phyloP scores from a whole-genome alignment of 2,113 vertebrate species.

The Ceyx margarethae region DNA sequence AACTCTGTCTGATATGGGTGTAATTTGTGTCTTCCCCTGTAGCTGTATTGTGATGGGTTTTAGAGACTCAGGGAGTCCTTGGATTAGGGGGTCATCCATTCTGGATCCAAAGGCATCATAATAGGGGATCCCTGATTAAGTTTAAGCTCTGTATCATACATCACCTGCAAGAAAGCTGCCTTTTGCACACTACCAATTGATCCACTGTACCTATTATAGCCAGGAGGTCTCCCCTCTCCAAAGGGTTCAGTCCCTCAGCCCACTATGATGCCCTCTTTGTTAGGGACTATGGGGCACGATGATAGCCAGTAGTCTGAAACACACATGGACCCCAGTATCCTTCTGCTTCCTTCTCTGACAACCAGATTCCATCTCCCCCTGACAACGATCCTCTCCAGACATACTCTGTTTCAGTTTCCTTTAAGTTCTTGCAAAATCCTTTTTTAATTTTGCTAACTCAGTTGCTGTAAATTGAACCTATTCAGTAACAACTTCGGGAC shows the following conservation, averaged over 20 bases:
- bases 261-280: neutral
- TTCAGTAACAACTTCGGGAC: too few relatives aligned
- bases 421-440: neutral
- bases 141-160: neutral
- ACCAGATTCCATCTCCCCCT: neutral
- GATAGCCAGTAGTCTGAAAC: neutral
- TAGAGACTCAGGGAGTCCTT: neutral
- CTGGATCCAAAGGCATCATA: neutral
- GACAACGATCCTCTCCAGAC: neutral
- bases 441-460: neutral
- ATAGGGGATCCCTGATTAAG: neutral
- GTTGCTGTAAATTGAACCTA: too few relatives aligned
- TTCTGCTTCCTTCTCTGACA: neutral
- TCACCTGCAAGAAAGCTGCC: neutral
- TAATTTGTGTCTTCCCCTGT: neutral
- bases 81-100: neutral
- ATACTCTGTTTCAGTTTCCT: neutral
- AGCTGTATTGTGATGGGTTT: neutral
- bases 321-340: neutral
- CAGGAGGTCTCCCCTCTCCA: neutral
- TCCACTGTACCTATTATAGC: neutral
- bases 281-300: neutral
- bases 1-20: neutral
- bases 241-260: neutral
- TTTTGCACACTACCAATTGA: neutral